Conservation (phyloP, 2,113 vertebrate genomes). For the Anoura caudifer region DNA sequence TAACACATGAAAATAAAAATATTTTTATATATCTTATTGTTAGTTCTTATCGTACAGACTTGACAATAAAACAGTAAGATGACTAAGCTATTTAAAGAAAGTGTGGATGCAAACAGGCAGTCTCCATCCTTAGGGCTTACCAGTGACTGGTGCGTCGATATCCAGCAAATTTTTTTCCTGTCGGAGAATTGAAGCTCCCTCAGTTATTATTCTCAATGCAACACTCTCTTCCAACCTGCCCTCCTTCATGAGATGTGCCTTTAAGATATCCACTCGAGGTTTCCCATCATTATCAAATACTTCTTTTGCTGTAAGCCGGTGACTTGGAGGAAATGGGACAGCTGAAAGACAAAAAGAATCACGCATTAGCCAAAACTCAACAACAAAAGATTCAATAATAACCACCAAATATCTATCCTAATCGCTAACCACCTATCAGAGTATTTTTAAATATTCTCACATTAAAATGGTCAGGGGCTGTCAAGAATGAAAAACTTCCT, state of each 20-base stretch:
- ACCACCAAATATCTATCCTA: neutral
- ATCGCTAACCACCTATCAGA: neutral
- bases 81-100: neutral
- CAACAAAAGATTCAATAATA: neutral
- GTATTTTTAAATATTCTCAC: neutral
- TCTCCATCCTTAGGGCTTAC: constrained; percentile 76
- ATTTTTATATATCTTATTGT: neutral
- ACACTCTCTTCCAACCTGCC: constrained; percentile 96
- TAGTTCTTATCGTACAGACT: neutral
- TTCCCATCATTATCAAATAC: constrained; percentile 98
- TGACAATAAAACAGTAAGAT: neutral
- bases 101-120: neutral
- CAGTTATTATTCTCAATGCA: constrained; percentile 94
- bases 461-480: neutral
- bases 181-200: constrained; percentile 94
- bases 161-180: constrained; percentile 98
- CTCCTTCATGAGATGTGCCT: constrained; percentile 98
- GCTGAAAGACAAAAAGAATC: constrained; percentile 81
- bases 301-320: constrained; percentile 97
- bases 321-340: constrained; percentile 98
- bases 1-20: neutral
- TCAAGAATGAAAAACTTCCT: neutral
- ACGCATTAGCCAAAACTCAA: neutral
- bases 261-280: constrained; percentile 97
- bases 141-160: constrained; percentile 98